These are phyloP conservation scores for Macropis europaea DNA, from an alignment of 2,888 invertebrate genomes.

Conservation along the genomic window DNA sequence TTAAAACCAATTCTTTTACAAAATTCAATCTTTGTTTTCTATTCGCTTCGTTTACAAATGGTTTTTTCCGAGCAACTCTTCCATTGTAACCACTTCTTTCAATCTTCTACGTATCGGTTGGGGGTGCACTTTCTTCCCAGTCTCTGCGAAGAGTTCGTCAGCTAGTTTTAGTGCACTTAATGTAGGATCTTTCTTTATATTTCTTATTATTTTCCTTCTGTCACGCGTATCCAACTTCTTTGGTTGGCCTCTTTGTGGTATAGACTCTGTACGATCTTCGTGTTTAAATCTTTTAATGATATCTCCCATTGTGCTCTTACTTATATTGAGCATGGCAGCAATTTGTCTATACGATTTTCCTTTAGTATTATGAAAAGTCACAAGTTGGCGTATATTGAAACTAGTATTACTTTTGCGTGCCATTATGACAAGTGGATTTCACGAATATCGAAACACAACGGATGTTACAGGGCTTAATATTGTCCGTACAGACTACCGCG, in stretches of 20 bases:
- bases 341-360: background rate
- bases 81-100: slow-evolving; percentile 1
- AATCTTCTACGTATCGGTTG: background rate
- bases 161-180: slow-evolving; percentile 5
- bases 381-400: background rate
- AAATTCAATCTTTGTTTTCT: background rate
- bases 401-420: background rate
- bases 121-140: background rate
- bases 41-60: background rate
- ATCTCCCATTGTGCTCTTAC: background rate
- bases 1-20: background rate
- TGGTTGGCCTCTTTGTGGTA: background rate
- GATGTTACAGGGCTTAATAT: background rate
- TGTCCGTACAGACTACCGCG: background rate
- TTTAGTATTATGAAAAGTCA: background rate
- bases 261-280: background rate
- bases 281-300: background rate
- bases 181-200: background rate
- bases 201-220: background rate
- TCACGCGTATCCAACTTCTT: background rate
- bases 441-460: background rate
- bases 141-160: background rate
- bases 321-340: background rate
- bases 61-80: background rate
- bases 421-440: background rate